phyloP scores from a whole-genome alignment of 2,888 invertebrate species.

The Pinctada fucata region DNA sequence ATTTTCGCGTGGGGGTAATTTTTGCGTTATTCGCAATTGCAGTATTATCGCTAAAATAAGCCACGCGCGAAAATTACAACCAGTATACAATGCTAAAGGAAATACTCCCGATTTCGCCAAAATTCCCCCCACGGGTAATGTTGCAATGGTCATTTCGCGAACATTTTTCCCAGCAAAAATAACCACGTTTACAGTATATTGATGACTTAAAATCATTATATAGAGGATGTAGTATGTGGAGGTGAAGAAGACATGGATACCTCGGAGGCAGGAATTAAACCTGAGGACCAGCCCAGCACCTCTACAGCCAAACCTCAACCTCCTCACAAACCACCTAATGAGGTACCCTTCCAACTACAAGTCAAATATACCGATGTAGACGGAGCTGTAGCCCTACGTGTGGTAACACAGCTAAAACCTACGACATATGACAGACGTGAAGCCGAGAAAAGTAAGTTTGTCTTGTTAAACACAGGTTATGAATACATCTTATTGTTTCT shows the following conservation, averaged over 20 bases:
- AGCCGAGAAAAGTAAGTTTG: constrained; percentile 67
- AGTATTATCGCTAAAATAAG: no score
- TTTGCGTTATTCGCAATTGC: no score
- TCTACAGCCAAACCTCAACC: constrained; percentile 57
- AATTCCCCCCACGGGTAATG: no score
- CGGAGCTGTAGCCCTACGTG: constrained; percentile 71
- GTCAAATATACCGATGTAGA: constrained; percentile 72
- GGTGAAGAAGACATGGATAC: constrained; percentile 64
- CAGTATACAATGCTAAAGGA: no score
- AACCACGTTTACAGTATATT: no score
- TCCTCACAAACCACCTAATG: constrained; percentile 16
- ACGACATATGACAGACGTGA: constrained; percentile 64
- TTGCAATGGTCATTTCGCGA: no score
- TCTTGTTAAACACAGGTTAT: neutral
- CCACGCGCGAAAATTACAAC: no score
- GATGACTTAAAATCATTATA: no score
- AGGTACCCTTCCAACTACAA: constrained; percentile 73
- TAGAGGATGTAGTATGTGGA: constrained; percentile 32
- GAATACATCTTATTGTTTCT: no score
- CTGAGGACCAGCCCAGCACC: constrained; percentile 70
- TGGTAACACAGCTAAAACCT: constrained; percentile 69
- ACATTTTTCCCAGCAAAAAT: no score
- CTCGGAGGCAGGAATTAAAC: constrained; percentile 57
- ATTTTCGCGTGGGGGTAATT: no score
- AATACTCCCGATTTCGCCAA: no score